A percentile compares a stretch with the other conserved stretches of the same genome.
These are phyloP conservation scores for Mobula birostris DNA, from an alignment of 2,113 vertebrate species.

Conservation along the genomic window DNA sequence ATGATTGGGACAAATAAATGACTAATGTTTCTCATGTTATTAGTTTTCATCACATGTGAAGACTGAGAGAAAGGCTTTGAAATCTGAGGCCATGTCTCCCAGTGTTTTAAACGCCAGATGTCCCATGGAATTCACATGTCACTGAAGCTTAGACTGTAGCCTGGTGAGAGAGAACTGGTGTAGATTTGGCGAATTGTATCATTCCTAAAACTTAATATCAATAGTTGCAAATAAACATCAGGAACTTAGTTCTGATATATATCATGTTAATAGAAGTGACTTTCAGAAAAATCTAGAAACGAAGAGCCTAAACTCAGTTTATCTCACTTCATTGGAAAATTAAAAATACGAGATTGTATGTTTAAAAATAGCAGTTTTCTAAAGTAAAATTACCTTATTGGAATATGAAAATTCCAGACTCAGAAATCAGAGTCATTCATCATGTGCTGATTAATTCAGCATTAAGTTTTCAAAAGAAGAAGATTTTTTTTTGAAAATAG, in stretches of 20 bases:
- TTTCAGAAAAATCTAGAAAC: not conserved
- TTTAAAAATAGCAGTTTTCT: not conserved
- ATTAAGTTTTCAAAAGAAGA: not conserved
- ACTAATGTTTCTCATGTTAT: not conserved
- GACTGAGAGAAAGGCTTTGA: constrained; percentile 20
- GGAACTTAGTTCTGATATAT: not conserved
- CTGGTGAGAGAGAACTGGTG: constrained; percentile 5
- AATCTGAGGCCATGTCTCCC: not conserved
- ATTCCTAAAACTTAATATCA: not conserved
- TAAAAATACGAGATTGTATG: not conserved
- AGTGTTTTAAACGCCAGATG: constrained; percentile 7
- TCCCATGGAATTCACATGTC: constrained; percentile 13
- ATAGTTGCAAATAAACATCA: not conserved
- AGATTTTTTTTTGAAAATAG: not conserved
- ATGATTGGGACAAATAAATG: not conserved
- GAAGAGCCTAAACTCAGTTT: not conserved
- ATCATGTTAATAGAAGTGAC: not conserved
- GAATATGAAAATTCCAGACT: not conserved
- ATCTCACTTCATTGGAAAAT: not conserved
- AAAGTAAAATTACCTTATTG: not conserved
- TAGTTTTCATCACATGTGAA: constrained; percentile 10
- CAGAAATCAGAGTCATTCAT: not conserved
- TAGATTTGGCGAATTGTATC: not conserved
- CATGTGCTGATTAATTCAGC: not conserved
- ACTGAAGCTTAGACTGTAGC: not conserved